Conservation (phyloP, 2,888 invertebrate species). For the Scaptomyza caliginosa region DNA sequence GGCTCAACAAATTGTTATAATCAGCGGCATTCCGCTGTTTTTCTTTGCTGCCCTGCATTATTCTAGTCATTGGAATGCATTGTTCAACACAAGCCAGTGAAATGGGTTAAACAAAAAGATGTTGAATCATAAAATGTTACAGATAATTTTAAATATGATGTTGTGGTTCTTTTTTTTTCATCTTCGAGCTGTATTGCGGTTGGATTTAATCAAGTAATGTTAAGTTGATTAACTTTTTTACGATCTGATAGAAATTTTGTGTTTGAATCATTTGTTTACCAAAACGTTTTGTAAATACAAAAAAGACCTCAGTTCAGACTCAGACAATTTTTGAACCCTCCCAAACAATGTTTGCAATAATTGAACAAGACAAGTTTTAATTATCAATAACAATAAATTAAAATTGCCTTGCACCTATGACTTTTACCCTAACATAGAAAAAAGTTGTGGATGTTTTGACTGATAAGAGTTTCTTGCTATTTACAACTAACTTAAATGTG, state of each 20-base stretch:
- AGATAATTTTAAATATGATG: background rate
- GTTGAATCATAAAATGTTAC: constrained; percentile 1
- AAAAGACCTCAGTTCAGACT: background rate
- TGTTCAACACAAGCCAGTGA: too few species aligned
- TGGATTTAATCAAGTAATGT: background rate
- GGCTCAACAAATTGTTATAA: constrained; percentile 25
- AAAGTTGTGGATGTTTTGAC: too few species aligned
- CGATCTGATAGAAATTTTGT: background rate
- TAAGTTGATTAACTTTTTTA: background rate
- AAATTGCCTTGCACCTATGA: too few species aligned
- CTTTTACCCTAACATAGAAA: too few species aligned
- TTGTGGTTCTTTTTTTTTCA: background rate
- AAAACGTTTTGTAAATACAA: background rate
- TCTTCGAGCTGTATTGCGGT: background rate
- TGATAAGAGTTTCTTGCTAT: too few species aligned
- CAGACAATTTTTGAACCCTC: constrained; percentile 3
- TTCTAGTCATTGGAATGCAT: constrained; percentile 7
- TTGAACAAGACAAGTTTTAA: background rate
- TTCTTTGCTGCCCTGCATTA: background rate
- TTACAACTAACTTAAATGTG: too few species aligned
- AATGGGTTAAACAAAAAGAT: background rate
- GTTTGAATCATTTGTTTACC: background rate
- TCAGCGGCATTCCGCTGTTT: constrained; percentile 1
- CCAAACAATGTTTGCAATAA: constrained; percentile 7
- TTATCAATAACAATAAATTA: background rate